Percentiles rank a stretch among this genome's conserved stretches.
phyloP scores from a whole-genome alignment of 2,888 invertebrate genomes.

The Temnothorax rugatulus region DNA sequence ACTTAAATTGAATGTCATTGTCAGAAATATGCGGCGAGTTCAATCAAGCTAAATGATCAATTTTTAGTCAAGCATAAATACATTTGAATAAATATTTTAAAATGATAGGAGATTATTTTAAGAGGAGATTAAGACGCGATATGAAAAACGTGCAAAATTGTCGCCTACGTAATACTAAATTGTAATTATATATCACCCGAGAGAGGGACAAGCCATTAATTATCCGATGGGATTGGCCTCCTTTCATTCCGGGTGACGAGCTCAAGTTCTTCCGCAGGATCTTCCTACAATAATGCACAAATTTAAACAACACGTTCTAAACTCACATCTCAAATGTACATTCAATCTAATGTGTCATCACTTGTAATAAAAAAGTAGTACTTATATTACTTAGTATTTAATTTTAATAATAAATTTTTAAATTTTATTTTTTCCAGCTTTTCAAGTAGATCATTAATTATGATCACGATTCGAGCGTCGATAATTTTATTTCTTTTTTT shows the following conservation, averaged over 20 bases:
- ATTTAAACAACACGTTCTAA: slow-evolving; percentile 15
- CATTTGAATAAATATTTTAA: slow-evolving; percentile 33
- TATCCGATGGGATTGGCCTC: neutral
- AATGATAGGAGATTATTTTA: neutral
- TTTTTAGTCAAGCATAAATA: neutral
- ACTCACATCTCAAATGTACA: no score
- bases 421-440: neutral
- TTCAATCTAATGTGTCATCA: neutral
- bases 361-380: neutral
- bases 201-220: slow-evolving; percentile 1
- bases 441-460: slow-evolving; percentile 6
- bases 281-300: slow-evolving; percentile 26
- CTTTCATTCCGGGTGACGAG: neutral
- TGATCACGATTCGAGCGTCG: neutral
- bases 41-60: neutral
- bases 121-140: neutral
- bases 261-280: slow-evolving; percentile 27
- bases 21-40: neutral
- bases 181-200: slow-evolving; percentile 20
- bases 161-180: slow-evolving; percentile 6
- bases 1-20: neutral
- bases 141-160: slow-evolving; percentile 2
- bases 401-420: neutral
- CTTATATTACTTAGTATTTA: neutral
- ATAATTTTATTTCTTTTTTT: neutral